A percentile compares a stretch with the other conserved stretches of the same genome.
Conservation (phyloP, 2,888 invertebrate species). For the Andrena haemorrhoa region DNA sequence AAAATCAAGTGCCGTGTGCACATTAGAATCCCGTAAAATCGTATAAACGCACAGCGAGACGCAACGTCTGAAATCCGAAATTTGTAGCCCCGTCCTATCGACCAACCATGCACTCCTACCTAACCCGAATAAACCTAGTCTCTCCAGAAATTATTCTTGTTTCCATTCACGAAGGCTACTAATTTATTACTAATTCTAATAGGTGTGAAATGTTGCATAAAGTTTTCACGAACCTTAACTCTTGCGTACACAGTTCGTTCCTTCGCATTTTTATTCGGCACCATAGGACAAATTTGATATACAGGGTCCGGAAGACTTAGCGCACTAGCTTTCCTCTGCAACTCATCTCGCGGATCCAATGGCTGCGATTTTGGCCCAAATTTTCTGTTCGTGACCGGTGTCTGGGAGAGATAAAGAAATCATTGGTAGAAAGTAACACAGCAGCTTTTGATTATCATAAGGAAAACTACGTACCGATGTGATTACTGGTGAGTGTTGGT, state of each 20-base stretch:
- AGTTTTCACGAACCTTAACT: conserved; percentile 65
- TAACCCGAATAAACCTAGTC: too few species aligned
- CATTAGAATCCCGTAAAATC: too few species aligned
- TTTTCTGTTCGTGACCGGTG: conserved; percentile 12
- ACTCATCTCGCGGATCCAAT: conserved; percentile 58
- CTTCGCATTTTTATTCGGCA: conserved; percentile 50
- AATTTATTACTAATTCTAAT: background rate
- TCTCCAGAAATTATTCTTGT: too few species aligned
- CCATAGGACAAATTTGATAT: conserved; percentile 62
- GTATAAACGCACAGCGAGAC: too few species aligned
- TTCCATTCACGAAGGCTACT: background rate
- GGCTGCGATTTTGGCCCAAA: conserved; percentile 25
- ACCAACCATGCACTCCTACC: too few species aligned
- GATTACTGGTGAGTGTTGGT: conserved; percentile 7
- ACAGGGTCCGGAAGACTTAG: conserved; percentile 61
- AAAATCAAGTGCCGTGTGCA: too few species aligned
- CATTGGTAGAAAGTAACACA: background rate
- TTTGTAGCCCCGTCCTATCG: too few species aligned
- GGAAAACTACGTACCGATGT: conserved; percentile 14
- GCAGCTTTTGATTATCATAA: background rate
- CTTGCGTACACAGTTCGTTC: conserved; percentile 58
- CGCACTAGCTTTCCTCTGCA: conserved; percentile 37
- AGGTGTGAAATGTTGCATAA: background rate
- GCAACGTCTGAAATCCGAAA: too few species aligned
- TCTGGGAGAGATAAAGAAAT: conserved; percentile 21